Base-by-base conservation (phyloP, 2,113 vertebrate genomes). In the Petaurus breviceps region DNA sequence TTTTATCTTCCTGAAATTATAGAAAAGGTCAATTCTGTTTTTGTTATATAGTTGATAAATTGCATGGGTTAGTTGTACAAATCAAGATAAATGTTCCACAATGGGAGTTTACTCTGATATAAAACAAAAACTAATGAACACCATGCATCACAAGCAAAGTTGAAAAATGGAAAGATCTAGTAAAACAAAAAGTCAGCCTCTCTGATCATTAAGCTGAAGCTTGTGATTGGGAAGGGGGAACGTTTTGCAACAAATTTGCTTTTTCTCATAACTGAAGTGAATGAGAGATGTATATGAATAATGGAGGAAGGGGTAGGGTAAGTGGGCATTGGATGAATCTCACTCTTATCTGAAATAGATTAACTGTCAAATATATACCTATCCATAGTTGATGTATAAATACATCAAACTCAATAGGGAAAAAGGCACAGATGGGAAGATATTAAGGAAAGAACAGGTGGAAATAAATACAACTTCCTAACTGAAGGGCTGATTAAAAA, bases 1-100 rank as follows among this genome's bases (percentile, higher is more conserved):
- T 92, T 93, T 90, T 25, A 94, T 8, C 0, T 92, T 4, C 22
- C 55, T 43, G 90, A 95, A 6, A 92, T 91, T 10, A 93, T 28
- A 92, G 89, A 8, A 91, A 96, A 0, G 0, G 3, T 4, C 0
- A 0, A 3, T n/a, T 10, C 0, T 46, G 9, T 57, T 91, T 31
- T 25, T 92, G 10, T 3, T 89, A 3, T 46, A 92, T 31, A 91
- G 14, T 92, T 92, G 25, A 90, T 84, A 94, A 95, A 91, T 51
- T 3, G 8, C 43, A 91, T 3, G 89, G 46, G 12, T 77, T 55
- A 92, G 31, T 68, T 96, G 53, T 46, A 92, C 16, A 84, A n/a
- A 84, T 84, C 68, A 16, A 94, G 7, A 90, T 31, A 89, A 92
- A 46, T 52, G 55, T 57, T 94, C 5, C 43, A 92, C 0, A n/a